These are phyloP conservation scores for Andrena flavipes DNA, from an alignment of 2,888 invertebrate species.

Conservation along the genomic window DNA sequence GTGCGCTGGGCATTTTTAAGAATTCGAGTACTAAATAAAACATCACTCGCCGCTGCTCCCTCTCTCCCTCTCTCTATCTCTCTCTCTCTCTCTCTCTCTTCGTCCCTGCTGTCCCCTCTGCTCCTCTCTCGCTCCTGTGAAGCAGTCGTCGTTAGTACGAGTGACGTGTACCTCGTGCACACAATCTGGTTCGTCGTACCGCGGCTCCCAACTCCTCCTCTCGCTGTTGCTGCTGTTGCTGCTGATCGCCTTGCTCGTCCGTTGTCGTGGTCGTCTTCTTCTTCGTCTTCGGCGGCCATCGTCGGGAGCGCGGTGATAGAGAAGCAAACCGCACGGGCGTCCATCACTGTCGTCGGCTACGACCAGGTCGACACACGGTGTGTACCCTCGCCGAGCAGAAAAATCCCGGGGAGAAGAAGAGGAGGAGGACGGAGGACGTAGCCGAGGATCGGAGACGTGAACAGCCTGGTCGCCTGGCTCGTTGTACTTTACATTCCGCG, in stretches of 20 bases:
- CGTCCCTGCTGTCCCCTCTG: background rate
- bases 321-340: slow-evolving; percentile 81
- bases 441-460: slow-evolving; percentile 36
- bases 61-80: background rate
- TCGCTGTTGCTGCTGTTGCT: slow-evolving; percentile 21
- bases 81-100: background rate
- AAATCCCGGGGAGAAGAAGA: slow-evolving; percentile 65
- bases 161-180: slow-evolving; percentile 81
- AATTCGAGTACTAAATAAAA: slow-evolving; percentile 82
- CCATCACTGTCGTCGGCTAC: slow-evolving; percentile 81
- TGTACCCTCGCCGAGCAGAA: slow-evolving; percentile 65
- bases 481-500: slow-evolving; percentile 78
- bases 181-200: slow-evolving; percentile 78
- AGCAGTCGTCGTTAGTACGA: slow-evolving; percentile 82
- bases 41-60: slow-evolving; percentile 77
- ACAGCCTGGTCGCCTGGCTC: slow-evolving; percentile 48
- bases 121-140: slow-evolving; percentile 22
- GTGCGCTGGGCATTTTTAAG: slow-evolving; percentile 75
- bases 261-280: slow-evolving; percentile 58
- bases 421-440: slow-evolving; percentile 16
- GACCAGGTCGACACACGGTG: slow-evolving; percentile 64
- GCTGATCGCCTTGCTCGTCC: slow-evolving; percentile 31
- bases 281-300: slow-evolving; percentile 66
- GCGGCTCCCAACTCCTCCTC: slow-evolving; percentile 58
- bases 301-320: slow-evolving; percentile 79